Conservation (phyloP, 1,140 invertebrate species). For the Hormaphis cornu region DNA sequence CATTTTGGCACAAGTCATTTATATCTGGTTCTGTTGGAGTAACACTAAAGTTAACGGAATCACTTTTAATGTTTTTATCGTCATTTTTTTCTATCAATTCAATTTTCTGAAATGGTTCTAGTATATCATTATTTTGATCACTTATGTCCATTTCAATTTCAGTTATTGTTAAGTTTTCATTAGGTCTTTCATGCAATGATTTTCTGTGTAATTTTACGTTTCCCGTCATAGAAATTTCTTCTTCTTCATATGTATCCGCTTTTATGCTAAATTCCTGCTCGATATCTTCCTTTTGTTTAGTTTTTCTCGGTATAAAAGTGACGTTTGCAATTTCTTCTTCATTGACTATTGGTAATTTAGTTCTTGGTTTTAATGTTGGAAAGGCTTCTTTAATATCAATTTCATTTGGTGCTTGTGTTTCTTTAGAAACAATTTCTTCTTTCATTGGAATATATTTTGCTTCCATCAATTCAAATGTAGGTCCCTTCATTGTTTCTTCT, state of each 20-base stretch:
- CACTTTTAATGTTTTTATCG: too few species aligned
- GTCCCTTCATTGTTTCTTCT: too few species aligned
- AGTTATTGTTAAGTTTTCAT: background rate
- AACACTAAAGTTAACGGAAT: too few species aligned
- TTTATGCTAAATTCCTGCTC: conserved; percentile 79
- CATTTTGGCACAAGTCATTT: conserved; percentile 31
- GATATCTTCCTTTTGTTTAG: conserved; percentile 65
- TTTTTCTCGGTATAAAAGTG: conserved; percentile 42
- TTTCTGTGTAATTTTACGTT: conserved; percentile 67
- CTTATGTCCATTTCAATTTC: background rate
- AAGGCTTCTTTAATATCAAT: background rate
- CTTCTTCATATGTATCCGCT: conserved; percentile 70
- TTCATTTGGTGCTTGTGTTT: background rate
- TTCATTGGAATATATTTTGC: background rate
- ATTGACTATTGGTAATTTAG: background rate
- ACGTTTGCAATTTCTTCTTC: conserved; percentile 16
- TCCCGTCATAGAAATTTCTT: conserved; percentile 73
- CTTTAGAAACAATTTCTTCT: background rate
- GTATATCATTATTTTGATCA: background rate
- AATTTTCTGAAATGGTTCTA: too few species aligned
- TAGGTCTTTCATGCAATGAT: background rate
- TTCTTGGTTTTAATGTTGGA: background rate
- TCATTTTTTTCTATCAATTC: too few species aligned
- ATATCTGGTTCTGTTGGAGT: too few species aligned
- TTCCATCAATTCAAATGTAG: too few species aligned